Evolutionary conservation across 2,113 vertebrate species (phyloP).

Genomic region (Rhea americana): DNA sequence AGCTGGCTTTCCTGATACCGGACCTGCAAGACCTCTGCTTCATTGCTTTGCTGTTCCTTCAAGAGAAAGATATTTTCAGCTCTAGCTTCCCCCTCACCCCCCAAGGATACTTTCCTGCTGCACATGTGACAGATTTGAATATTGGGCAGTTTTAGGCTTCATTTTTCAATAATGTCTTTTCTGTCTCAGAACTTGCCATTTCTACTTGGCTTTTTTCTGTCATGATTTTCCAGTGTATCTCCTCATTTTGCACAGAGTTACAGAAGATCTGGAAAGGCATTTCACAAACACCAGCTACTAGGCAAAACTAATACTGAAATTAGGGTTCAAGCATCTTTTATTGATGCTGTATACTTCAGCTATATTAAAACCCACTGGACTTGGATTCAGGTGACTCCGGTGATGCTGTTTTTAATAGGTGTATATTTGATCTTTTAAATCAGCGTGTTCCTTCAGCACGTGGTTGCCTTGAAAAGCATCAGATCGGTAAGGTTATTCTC

Average conservation of each 20-base stretch:
- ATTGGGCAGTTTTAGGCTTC: not conserved
- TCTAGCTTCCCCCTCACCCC: not conserved
- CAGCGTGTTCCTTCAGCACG: not conserved
- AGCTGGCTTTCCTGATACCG: not conserved
- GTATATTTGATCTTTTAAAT: not conserved
- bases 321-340: not conserved
- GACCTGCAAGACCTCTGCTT: not conserved
- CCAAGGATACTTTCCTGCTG: not conserved
- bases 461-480: not conserved
- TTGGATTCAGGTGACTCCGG: not conserved
- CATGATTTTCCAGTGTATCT: not conserved
- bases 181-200: not conserved
- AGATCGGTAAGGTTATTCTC: not conserved
- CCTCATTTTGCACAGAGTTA: not conserved
- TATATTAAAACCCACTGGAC: not conserved
- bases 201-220: not conserved
- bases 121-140: not conserved
- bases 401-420: not conserved
- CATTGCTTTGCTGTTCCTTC: not conserved
- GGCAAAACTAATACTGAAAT: not conserved
- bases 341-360: not conserved
- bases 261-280: not conserved
- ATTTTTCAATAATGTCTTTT: not conserved
- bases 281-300: not conserved
- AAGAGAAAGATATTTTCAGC: not conserved